phyloP scores from a whole-genome alignment of 2,888 invertebrate genomes.

The Cantharis rustica region DNA sequence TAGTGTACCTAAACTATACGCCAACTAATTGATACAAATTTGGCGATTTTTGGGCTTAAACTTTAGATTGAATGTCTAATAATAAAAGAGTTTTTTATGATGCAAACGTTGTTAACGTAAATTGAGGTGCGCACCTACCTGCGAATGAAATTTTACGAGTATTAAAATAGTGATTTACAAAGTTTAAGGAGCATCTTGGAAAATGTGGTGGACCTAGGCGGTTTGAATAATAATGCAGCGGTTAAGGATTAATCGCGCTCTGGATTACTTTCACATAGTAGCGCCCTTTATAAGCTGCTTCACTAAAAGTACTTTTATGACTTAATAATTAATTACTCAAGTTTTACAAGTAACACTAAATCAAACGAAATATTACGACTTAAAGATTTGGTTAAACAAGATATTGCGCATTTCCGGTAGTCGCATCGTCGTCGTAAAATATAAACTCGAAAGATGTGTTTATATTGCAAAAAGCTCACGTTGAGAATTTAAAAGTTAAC shows the following conservation, averaged over 20 bases:
- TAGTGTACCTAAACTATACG: background rate
- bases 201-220: slow-evolving; percentile 7
- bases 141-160: slow-evolving; percentile 5
- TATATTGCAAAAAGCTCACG: background rate
- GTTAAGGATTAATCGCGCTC: slow-evolving; percentile 15
- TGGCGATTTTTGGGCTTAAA: background rate
- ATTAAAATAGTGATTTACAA: slow-evolving; percentile 3
- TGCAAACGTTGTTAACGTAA: background rate
- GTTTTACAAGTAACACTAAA: background rate
- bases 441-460: background rate
- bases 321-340: slow-evolving; percentile 13
- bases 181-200: slow-evolving; percentile 6
- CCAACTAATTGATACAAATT: background rate
- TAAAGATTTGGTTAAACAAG: background rate
- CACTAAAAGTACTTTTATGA: slow-evolving; percentile 15
- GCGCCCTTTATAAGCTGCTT: slow-evolving; percentile 10
- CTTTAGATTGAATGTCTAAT: background rate
- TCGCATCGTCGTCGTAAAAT: background rate
- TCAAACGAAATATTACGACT: background rate
- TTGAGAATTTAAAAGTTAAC: background rate
- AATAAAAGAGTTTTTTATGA: background rate
- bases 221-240: slow-evolving; percentile 25
- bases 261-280: slow-evolving; percentile 6
- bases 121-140: background rate
- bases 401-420: background rate